Conservation (phyloP, 2,797 vertebrate species). For the Triplophysa bombifrons region DNA sequence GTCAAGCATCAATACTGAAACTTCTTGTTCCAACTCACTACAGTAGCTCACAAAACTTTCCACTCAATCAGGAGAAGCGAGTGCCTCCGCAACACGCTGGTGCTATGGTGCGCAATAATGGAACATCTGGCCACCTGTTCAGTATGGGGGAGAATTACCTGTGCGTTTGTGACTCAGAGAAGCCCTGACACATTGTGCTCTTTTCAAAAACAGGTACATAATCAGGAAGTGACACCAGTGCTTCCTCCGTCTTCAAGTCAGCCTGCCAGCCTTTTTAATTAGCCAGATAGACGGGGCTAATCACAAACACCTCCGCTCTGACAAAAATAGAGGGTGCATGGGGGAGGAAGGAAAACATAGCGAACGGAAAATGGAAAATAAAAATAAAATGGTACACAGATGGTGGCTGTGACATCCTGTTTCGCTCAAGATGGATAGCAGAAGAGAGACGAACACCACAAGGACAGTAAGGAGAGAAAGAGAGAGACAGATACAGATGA, state of each 20-base stretch:
- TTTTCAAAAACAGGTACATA: conserved; percentile 34
- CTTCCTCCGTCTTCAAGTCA: conserved; percentile 30
- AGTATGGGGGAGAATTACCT: conserved; percentile 17
- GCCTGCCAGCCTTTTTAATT: conserved; percentile 44
- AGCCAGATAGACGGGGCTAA: conserved; percentile 42
- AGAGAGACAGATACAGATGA: conserved; percentile 47
- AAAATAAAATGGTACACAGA: conserved; percentile 50
- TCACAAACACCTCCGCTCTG: conserved; percentile 28
- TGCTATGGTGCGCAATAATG: neutral
- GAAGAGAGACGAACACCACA: conserved; percentile 37
- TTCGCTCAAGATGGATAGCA: conserved; percentile 50
- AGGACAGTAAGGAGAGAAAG: conserved; percentile 31
- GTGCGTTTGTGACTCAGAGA: conserved; percentile 17
- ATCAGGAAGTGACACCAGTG: conserved; percentile 30
- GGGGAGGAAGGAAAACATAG: conserved; percentile 3
- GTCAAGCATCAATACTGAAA: neutral
- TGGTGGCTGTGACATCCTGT: conserved; percentile 44
- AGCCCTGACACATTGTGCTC: conserved; percentile 5
- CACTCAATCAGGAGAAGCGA: neutral
- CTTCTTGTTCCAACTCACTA: neutral
- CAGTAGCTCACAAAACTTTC: neutral
- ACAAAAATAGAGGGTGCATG: conserved; percentile 14
- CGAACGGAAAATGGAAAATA: conserved; percentile 27
- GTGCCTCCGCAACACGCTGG: neutral
- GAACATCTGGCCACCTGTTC: conserved; percentile 42